These are phyloP conservation scores for Ctenopoma multispine DNA, from an alignment of 2,797 vertebrate species.

Conservation along the genomic window DNA sequence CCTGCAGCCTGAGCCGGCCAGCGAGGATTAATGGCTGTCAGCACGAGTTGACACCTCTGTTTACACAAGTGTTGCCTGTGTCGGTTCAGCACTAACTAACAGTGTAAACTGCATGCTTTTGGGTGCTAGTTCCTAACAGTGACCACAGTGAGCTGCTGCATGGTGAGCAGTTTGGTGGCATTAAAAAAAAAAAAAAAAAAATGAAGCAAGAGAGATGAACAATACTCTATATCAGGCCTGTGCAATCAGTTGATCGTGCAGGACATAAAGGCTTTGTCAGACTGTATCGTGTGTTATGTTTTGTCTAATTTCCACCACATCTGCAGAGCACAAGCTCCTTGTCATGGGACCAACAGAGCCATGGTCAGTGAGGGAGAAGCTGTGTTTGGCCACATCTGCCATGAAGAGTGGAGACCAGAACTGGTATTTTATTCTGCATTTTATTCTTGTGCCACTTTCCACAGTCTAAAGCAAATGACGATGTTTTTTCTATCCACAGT, in stretches of 20 bases:
- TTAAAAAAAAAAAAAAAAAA: background rate
- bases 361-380: slow-evolving; percentile 96
- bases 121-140: background rate
- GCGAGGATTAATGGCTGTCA: slow-evolving; percentile 52
- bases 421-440: slow-evolving; percentile 82
- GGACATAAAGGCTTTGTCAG: background rate
- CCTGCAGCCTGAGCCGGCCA: slow-evolving; percentile 34
- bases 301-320: slow-evolving; percentile 19
- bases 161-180: slow-evolving; percentile 19
- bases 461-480: background rate
- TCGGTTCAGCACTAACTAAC: slow-evolving; percentile 3
- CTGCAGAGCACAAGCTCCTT: slow-evolving; percentile 93
- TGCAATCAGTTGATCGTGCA: background rate
- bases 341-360: slow-evolving; percentile 93
- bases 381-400: slow-evolving; percentile 96
- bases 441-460: background rate
- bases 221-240: slow-evolving; percentile 29
- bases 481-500: background rate
- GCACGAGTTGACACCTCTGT: slow-evolving; percentile 42
- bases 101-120: slow-evolving; percentile 19
- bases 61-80: slow-evolving; percentile 6
- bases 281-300: slow-evolving; percentile 2
- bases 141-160: slow-evolving; percentile 10
- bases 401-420: slow-evolving; percentile 99
- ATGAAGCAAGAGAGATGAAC: slow-evolving; percentile 14